A percentile compares a stretch with the other conserved stretches of the same genome.
Evolutionary conservation across 2,113 vertebrate species (phyloP).

Genomic region (Scomber scombrus): DNA sequence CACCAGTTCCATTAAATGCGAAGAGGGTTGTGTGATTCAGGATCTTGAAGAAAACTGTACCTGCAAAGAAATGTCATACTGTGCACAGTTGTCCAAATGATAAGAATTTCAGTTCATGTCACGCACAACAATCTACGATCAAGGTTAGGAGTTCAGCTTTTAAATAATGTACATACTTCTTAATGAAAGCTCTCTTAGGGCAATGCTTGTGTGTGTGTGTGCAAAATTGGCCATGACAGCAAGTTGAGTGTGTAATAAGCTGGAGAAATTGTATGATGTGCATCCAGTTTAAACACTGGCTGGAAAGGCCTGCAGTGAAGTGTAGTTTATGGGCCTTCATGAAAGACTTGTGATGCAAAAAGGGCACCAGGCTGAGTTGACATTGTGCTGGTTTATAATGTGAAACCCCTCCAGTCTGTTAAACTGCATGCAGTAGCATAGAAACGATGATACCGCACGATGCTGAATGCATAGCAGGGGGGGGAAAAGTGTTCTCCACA

Average conservation of each 20-base stretch:
- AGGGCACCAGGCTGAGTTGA: constrained; percentile 23
- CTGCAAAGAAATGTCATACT: not conserved
- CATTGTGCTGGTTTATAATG: constrained; percentile 8
- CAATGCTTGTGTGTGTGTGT: not conserved
- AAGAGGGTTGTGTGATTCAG: not conserved
- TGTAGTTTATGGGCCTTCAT: constrained; percentile 23
- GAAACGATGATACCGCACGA: not conserved
- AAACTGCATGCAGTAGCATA: not conserved
- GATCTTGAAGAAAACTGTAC: not conserved
- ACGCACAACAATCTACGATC: not conserved
- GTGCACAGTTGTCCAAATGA: not conserved
- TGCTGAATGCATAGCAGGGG: not conserved
- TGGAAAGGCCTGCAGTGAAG: constrained; percentile 38
- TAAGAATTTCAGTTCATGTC: not conserved
- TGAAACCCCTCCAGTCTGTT: constrained; percentile 6
- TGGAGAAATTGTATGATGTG: constrained; percentile 41
- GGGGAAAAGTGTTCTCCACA: not conserved
- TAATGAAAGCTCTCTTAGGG: not conserved
- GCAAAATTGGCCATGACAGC: constrained; percentile 35
- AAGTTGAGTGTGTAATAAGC: constrained; percentile 56
- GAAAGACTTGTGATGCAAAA: constrained; percentile 6
- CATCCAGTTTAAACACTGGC: constrained; percentile 45
- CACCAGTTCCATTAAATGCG: not conserved
- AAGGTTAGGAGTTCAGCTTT: not conserved
- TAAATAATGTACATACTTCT: not conserved